phyloP scores from a whole-genome alignment of 2,797 vertebrate genomes.

The Hoplostethus mediterraneus region DNA sequence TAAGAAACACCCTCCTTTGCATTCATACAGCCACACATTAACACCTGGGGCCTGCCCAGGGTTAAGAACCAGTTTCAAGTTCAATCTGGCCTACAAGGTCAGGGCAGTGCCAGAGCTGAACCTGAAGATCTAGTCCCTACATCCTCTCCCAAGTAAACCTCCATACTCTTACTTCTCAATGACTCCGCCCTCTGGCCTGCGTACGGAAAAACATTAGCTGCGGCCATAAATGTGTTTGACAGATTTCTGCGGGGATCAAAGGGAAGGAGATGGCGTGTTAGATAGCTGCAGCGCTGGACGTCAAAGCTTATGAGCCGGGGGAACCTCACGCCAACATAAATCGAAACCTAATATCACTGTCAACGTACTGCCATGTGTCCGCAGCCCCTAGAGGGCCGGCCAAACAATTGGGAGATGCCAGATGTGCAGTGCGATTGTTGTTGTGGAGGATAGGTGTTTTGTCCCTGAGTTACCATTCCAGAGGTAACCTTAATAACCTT shows the following conservation, averaged over 20 bases:
- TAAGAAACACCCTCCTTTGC: background rate
- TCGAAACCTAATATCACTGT: conserved; percentile 57
- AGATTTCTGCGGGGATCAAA: conserved; percentile 71
- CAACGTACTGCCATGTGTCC: conserved; percentile 54
- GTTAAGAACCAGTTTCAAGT: background rate
- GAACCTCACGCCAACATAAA: conserved; percentile 42
- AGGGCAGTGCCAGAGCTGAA: conserved; percentile 1
- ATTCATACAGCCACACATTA: background rate
- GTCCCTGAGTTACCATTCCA: background rate
- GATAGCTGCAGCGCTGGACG: conserved; percentile 54
- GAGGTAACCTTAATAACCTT: background rate
- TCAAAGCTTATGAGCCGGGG: conserved; percentile 43
- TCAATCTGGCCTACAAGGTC: background rate
- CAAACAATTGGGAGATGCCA: conserved; percentile 52
- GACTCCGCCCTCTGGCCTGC: conserved; percentile 40
- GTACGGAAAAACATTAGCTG: conserved; percentile 56
- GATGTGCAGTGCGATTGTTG: conserved; percentile 38
- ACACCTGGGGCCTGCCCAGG: background rate
- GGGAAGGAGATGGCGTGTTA: conserved; percentile 44
- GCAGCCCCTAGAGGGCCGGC: conserved; percentile 38
- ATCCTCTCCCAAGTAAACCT: conserved; percentile 21
- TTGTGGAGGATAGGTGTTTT: background rate
- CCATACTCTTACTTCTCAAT: conserved; percentile 19
- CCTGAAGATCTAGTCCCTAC: conserved; percentile 37
- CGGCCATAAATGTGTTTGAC: conserved; percentile 75